Percentiles rank a stretch among this genome's conserved stretches.
Evolutionary conservation across 2,113 vertebrate genomes (phyloP).

Genomic region (human (Homo sapiens)): GRCh38 chr13:62655501-62656000

Average conservation of each 20-base stretch:
- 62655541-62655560: not conserved
- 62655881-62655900: not conserved
- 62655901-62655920: not conserved
- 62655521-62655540: not conserved
- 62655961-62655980: not conserved
- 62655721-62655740: not conserved
- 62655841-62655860: not conserved
- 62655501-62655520: not conserved
- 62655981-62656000: not conserved
- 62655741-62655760: not conserved
- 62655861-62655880: not conserved
- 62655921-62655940: not conserved
- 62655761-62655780: not conserved
- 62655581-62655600: not conserved
- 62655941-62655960: not conserved
- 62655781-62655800: not conserved
- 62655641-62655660: not conserved
- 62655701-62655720: not conserved
- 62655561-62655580: not conserved
- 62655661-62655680: not conserved
- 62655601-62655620: not conserved
- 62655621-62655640: not conserved
- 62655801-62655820: not conserved
- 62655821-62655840: not conserved
- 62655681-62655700: not conserved